These are phyloP conservation scores for Platanista minor DNA, from an alignment of 2,113 vertebrate species.

Conservation along the genomic window DNA sequence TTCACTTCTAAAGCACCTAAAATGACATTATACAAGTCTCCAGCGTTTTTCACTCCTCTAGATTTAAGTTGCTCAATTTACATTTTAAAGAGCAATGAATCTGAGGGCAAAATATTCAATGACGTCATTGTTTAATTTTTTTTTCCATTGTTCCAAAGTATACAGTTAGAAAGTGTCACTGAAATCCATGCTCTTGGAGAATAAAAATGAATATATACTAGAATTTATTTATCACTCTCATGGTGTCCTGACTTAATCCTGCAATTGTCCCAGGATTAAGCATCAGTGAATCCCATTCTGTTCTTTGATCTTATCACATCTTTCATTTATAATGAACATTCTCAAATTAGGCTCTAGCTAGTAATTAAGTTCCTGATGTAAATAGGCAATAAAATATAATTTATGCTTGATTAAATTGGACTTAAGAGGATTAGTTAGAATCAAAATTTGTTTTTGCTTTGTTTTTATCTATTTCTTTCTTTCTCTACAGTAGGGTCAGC, in stretches of 20 bases:
- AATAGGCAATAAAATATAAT: slow-evolving; percentile 36
- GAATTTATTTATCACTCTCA: background rate
- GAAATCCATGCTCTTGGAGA: background rate
- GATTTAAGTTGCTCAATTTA: slow-evolving; percentile 23
- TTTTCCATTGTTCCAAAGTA: slow-evolving; percentile 1
- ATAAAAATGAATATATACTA: background rate
- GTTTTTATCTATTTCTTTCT: background rate
- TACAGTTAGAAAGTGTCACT: background rate
- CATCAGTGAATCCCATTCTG: background rate
- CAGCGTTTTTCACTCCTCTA: background rate
- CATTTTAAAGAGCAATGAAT: slow-evolving; percentile 17
- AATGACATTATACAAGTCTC: background rate
- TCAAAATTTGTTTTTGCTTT: background rate
- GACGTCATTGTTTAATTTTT: slow-evolving; percentile 7
- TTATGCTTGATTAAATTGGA: background rate
- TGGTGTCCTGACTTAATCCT: background rate
- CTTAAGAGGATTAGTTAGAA: slow-evolving; percentile 14
- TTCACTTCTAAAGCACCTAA: background rate
- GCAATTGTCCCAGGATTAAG: background rate
- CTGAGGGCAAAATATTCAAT: slow-evolving; percentile 9
- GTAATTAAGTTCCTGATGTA: slow-evolving; percentile 27
- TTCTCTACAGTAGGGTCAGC: background rate
- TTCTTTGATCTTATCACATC: background rate
- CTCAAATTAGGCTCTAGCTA: slow-evolving; percentile 41
- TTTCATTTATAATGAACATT: slow-evolving; percentile 43